Base-by-base conservation (phyloP, 2,113 vertebrate species). In the Cinclus mexicanus region DNA sequence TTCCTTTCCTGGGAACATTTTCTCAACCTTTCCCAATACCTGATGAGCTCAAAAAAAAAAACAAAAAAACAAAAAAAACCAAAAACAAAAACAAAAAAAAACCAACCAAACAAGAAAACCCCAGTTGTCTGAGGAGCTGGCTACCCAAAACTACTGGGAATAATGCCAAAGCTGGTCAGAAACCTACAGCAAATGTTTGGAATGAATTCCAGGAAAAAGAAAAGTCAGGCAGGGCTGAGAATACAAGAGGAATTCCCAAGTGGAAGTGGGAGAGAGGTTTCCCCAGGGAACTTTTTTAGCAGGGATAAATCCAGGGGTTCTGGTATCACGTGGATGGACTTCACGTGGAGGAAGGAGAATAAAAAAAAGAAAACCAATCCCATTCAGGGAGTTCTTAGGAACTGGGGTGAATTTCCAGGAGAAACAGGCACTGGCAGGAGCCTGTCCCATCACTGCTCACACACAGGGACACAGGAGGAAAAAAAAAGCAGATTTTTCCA, bases 241-340 rank as follows among this genome's bases (percentile, higher is more conserved):
- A n/a, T 1, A 2, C 0, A 23, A n/a, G 47, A 79, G 67, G 31
- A 86, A 76, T 57, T 67, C 50, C 46, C 52, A 39, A 14, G 42
- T 37, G 35, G 35, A 37, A 37, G 35, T 37, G 35, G 35, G 35
- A 29, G 39, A 60, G 70, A 74, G 69, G 57, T 26, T 50, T 31
- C 16, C 28, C 44, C 14, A 37, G 37, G 35, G 35, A 37, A 37
- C 8, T 0, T 11, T 26, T 12, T 53, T 1, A 14, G 39, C 23
- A 12, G 82, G 60, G 59, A 37, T 47, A 19, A 71, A 71, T 49
- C 14, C 52, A 26, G 46, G 2, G 2, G 25, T 22, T 21, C 37
- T 41, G 46, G 59, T 12, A 1, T 15, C 3, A 2, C 53, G 15
- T 0, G 2, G 55, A 13, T 25, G 46, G 72, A 41, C 53, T 8